Base-by-base conservation (phyloP, 2,888 invertebrate genomes). In the Machimus rusticus region DNA sequence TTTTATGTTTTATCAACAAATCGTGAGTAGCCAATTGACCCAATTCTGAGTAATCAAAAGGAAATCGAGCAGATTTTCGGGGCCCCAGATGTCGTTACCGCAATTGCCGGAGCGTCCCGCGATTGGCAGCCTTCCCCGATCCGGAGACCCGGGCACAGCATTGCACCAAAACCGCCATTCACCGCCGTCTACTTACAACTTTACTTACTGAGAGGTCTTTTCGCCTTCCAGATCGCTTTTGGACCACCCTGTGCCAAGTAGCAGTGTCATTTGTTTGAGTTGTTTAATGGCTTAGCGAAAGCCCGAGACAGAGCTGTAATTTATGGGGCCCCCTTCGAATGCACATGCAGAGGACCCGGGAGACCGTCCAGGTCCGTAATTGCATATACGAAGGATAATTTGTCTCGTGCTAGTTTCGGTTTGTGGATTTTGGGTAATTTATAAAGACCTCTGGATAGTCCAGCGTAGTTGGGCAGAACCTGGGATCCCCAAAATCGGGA, bases 211-310 rank as follows among this genome's bases (percentile, higher is more conserved):
- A 12, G 57, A 9, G 66, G 23, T 66, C 28, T 9, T 23, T 23
- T 19, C 66, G 5, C 66, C 66, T 34, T 23, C 55, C 8, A n/a
- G 55, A 19, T 19, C 19, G 14, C 55, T 55, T 19, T 55, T 19
- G 55, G 55, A 55, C 19, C 55, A 19, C 55, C 55, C 55, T n/a
- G 55, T 37, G 78, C 78, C 34, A 78, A 78, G 78, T 78, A 78
- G 78, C 78, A 78, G 39, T 78, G 78, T 78, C 78, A 78, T 78
- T 78, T 78, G 39, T 78, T 78, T 78, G 78, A 78, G 39, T 78
- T 78, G 78, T 78, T 78, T 78, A 78, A 78, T 78, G 78, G 78
- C 78, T 78, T 78, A 78, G 43, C 78, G 78, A 78, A 78, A 78
- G 43, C 78, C 78, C 78, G 78, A 78, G 78, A 78, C 78, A 78